Conservation (phyloP, 2,797 vertebrate species). For the Apodemus agrarius region DNA sequence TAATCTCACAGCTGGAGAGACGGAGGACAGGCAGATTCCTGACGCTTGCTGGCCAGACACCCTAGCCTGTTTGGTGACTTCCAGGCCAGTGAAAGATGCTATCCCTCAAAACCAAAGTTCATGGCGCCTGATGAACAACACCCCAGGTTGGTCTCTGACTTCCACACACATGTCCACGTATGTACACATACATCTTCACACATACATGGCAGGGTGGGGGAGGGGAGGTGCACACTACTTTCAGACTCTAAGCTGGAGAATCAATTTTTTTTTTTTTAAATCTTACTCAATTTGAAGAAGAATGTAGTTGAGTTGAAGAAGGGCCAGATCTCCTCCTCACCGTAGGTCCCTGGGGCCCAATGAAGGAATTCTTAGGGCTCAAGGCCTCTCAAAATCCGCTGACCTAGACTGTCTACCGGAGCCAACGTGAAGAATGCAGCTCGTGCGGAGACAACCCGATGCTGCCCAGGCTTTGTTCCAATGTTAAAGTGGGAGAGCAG, state of each 20-base stretch:
- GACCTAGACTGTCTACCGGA: constrained; percentile 60
- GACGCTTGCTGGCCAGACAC: background rate
- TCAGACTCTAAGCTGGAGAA: background rate
- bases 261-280: no score
- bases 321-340: background rate
- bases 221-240: background rate
- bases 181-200: background rate
- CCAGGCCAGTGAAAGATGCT: background rate
- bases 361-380: constrained; percentile 52
- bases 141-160: background rate
- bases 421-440: constrained; percentile 37
- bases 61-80: background rate
- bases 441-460: constrained; percentile 30
- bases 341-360: background rate
- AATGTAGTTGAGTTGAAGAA: background rate
- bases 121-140: background rate
- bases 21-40: background rate
- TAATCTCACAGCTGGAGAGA: background rate
- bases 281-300: background rate
- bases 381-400: constrained; percentile 56
- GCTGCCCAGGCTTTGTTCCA: constrained; percentile 62
- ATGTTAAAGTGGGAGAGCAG: constrained; percentile 41
- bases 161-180: background rate
- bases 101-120: background rate
- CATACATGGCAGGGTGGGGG: background rate